Percentiles rank a stretch among this genome's conserved stretches.
phyloP scores from a whole-genome alignment of 2,888 invertebrate species.

The Geotrupes spiniger region DNA sequence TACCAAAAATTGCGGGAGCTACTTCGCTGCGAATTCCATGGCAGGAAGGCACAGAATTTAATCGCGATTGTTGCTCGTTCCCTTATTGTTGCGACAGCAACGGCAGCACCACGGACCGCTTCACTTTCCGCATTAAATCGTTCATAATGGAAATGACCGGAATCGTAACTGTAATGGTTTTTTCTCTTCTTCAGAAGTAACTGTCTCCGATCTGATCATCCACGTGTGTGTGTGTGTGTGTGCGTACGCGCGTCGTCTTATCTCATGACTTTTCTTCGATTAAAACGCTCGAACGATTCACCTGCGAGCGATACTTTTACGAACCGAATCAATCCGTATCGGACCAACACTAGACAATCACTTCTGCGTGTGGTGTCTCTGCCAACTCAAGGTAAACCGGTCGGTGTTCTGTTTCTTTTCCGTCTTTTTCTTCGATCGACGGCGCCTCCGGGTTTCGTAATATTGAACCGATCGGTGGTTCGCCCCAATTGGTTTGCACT shows the following conservation, averaged over 20 bases:
- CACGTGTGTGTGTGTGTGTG: conserved; percentile 8
- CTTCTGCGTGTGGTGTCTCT: conserved; percentile 36
- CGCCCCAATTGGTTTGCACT: neutral
- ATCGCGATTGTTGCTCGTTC: neutral
- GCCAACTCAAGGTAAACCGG: conserved; percentile 48
- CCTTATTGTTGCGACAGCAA: conserved; percentile 10
- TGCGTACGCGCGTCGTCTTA: conserved; percentile 6
- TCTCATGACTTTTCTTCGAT: conserved; percentile 27
- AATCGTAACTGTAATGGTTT: conserved; percentile 17
- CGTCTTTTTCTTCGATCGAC: conserved; percentile 21
- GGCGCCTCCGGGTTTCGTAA: neutral
- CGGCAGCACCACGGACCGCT: conserved; percentile 13
- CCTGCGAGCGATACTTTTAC: conserved; percentile 37
- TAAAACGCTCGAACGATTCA: too few species aligned
- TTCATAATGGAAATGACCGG: conserved; percentile 16
- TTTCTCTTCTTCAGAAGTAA: conserved; percentile 10
- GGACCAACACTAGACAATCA: conserved; percentile 23
- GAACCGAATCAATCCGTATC: conserved; percentile 16
- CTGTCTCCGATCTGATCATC: conserved; percentile 7
- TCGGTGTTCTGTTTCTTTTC: conserved; percentile 32
- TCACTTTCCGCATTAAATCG: conserved; percentile 17
- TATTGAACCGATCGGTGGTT: neutral
- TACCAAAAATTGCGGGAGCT: neutral
- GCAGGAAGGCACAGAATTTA: neutral
- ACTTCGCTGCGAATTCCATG: conserved; percentile 8